Conservation (phyloP, 2,888 invertebrate genomes). For the Holacanthella duospinosa region DNA sequence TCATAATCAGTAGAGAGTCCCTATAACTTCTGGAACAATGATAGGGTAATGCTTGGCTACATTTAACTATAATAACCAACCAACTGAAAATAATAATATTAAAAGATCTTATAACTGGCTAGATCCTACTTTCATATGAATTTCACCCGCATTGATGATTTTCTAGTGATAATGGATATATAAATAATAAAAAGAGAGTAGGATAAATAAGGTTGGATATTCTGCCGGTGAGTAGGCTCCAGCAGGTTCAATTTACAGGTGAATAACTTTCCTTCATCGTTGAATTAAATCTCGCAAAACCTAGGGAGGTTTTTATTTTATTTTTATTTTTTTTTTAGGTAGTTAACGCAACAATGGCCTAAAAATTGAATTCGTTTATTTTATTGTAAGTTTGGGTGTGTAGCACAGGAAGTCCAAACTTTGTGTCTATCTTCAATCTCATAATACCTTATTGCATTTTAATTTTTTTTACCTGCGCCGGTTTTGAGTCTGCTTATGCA, state of each 20-base stretch:
- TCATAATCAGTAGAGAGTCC: neutral
- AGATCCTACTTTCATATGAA: neutral
- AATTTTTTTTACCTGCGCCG: neutral
- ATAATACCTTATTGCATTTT: neutral
- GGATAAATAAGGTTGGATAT: too few relatives aligned
- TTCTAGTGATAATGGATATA: neutral
- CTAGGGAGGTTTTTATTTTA: neutral
- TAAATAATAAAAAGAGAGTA: neutral
- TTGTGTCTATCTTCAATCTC: too few relatives aligned
- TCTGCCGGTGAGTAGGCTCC: neutral
- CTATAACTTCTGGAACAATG: slow-evolving; percentile 1
- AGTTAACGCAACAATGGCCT: neutral
- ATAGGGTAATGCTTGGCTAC: neutral
- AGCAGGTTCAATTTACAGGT: neutral
- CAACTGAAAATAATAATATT: slow-evolving; percentile 1
- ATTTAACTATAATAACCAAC: neutral
- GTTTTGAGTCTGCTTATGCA: neutral
- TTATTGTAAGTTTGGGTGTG: neutral
- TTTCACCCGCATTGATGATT: neutral
- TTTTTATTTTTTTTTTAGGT: too few relatives aligned
- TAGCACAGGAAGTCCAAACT: neutral
- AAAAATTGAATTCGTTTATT: neutral
- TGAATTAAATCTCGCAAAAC: neutral
- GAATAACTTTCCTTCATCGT: neutral
- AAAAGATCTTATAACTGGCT: neutral